These are phyloP conservation scores for Anguilla japonica DNA, from an alignment of 2,113 vertebrate species.

Conservation along the genomic window DNA sequence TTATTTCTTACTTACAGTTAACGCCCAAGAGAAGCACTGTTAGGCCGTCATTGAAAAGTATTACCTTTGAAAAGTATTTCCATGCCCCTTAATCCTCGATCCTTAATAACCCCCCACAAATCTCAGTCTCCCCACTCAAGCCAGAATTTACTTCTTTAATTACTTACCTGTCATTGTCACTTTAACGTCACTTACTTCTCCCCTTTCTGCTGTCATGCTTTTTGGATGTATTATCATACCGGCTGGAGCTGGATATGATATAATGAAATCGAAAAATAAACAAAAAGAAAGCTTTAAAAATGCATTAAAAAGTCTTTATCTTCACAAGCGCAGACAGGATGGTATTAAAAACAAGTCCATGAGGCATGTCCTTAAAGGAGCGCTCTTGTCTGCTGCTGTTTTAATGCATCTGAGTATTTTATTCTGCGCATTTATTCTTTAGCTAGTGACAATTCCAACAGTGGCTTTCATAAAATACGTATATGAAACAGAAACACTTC, in stretches of 20 bases:
- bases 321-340: conserved; percentile 14
- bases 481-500: neutral
- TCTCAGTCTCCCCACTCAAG: no score
- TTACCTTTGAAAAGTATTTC: no score
- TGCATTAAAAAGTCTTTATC: neutral
- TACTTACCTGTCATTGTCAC: neutral
- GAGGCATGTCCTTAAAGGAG: neutral
- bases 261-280: neutral
- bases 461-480: neutral
- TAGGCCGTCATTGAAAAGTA: no score
- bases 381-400: no score
- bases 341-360: neutral
- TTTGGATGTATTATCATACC: neutral
- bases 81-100: no score
- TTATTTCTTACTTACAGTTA: no score
- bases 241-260: neutral
- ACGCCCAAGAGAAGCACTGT: no score
- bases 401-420: conserved; percentile 3
- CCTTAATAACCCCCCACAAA: no score
- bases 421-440: neutral
- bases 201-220: neutral
- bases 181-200: neutral
- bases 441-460: no score
- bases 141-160: neutral
- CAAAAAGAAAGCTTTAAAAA: neutral